phyloP scores from a whole-genome alignment of 2,113 vertebrate genomes.

The Salvator merianae region DNA sequence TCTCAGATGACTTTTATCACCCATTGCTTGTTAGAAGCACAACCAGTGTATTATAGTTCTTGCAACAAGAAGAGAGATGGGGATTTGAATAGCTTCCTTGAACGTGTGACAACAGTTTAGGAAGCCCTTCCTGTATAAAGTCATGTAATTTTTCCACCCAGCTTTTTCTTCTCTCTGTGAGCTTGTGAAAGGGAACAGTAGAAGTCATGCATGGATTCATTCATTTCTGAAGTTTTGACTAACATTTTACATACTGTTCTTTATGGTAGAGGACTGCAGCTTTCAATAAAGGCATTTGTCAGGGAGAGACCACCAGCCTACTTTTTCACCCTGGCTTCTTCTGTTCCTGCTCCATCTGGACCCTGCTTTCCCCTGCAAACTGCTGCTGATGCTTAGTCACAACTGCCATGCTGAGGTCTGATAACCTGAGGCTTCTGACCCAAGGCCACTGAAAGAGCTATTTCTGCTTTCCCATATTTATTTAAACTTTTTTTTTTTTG shows the following conservation, averaged over 20 bases:
- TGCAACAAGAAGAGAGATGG: background rate
- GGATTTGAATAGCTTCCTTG: constrained; percentile 11
- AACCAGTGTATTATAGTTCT: constrained; percentile 56
- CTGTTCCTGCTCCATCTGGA: too few species aligned
- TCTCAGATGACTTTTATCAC: constrained; percentile 54
- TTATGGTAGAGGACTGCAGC: background rate
- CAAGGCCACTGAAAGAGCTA: too few species aligned
- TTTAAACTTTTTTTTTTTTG: too few species aligned
- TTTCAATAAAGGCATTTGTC: background rate
- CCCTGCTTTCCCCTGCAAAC: too few species aligned
- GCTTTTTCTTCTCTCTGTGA: background rate
- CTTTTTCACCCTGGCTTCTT: too few species aligned
- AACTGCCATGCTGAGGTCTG: too few species aligned
- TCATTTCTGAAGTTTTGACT: constrained; percentile 39
- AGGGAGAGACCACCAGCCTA: too few species aligned
- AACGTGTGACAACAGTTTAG: constrained; percentile 27
- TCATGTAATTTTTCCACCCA: background rate
- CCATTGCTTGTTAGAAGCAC: constrained; percentile 52
- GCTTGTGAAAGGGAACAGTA: background rate
- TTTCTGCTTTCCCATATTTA: too few species aligned
- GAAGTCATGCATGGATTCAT: constrained; percentile 25
- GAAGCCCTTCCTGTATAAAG: background rate
- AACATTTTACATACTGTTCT: background rate
- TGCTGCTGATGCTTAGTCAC: too few species aligned
- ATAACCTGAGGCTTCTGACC: too few species aligned